Base-by-base conservation (phyloP, 1,140 invertebrate species). In the Megathymus violae region DNA sequence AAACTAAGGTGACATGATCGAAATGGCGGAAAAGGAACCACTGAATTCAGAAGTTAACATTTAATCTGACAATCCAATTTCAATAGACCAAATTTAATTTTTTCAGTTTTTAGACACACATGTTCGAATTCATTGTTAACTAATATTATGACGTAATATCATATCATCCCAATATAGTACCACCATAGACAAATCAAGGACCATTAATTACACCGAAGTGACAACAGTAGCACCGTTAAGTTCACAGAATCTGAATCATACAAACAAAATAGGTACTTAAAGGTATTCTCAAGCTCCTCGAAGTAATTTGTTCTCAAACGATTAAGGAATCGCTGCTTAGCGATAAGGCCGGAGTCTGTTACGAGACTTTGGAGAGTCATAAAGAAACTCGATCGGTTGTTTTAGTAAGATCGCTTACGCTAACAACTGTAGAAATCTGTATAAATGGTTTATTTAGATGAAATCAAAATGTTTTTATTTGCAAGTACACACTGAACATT, bases 321-420 rank as follows among this genome's bases (percentile, higher is more conserved):
- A 56, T 56, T 56, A 56, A 44, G 52, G 52, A 56, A 56, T 56
- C 52, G 52, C 52, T 56, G 52, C 52, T 56, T 56, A 56, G 52
- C 22, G 52, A 56, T 56, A 56, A 56, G 52, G 40, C 52, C 40
- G 38, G 38, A 56, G 52, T 44, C 52, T 56, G 52, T 56, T 56
- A 56, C 52, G 52, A 56, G 52, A 44, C 52, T 56, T 56, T 43
- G 52, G 52, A 56, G 52, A 56, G 52, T 43, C 25, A 56, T 56
- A 56, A 56, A 56, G 52, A 56, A 56, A 43, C 40, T 44, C 52
- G 52, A 56, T 56, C 22, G 52, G 27, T 40, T 56, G 52, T 56
- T 56, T 56, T 56, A 56, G 43, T 43, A 56, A 56, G 52, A 56
- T 56, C 52, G 52, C 43, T 56, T 56, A 40, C 19, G 40, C 40